A percentile compares a stretch with the other conserved stretches of the same genome.
Conservation (phyloP, 2,113 vertebrate species). For the Nothobranchius furzeri region DNA sequence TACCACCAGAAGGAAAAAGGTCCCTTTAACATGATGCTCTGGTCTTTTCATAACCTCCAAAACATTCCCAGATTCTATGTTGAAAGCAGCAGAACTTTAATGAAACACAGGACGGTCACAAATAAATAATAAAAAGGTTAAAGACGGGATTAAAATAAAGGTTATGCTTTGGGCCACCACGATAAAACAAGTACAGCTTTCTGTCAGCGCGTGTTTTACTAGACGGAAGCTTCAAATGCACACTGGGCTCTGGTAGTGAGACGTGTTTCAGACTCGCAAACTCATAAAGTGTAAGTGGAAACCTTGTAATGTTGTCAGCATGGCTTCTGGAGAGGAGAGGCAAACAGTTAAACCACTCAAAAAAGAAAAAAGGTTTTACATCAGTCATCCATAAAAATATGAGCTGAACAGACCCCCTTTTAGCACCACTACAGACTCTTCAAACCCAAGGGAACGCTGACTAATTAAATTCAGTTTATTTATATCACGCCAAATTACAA, state of each 20-base stretch:
- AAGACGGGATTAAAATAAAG: background rate
- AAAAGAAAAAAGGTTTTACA: background rate
- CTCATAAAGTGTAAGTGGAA: conserved; percentile 18
- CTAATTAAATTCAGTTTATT: no score
- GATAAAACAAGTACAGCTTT: background rate
- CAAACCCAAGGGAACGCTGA: background rate
- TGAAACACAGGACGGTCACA: background rate
- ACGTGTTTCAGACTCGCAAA: conserved; percentile 1
- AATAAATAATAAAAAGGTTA: background rate
- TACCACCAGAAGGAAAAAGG: background rate
- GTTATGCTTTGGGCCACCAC: background rate
- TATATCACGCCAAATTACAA: no score
- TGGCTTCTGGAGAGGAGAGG: background rate
- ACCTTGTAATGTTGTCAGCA: background rate
- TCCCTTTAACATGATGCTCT: no score
- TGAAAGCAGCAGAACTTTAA: background rate
- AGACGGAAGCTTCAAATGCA: background rate
- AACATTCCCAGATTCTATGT: background rate
- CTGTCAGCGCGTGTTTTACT: background rate
- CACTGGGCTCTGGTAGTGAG: background rate
- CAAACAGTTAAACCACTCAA: background rate
- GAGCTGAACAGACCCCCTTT: background rate
- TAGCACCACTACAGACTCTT: background rate
- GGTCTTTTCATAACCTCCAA: background rate
- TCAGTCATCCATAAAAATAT: background rate